Percentiles rank a stretch among this genome's conserved stretches.
Evolutionary conservation across 2,888 invertebrate genomes (phyloP).

Genomic region (Anagyrus pseudococci): DNA sequence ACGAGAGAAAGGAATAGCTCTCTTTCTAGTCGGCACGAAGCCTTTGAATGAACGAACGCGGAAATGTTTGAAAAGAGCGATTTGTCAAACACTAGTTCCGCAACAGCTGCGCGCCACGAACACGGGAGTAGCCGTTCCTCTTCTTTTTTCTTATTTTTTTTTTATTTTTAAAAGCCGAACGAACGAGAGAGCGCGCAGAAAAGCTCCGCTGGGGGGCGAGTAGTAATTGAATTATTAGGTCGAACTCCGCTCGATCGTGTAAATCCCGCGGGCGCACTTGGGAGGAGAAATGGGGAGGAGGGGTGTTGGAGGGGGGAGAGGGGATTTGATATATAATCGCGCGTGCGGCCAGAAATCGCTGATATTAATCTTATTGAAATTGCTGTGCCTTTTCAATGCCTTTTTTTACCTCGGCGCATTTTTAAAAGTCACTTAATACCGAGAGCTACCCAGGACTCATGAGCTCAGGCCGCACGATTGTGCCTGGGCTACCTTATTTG

Average conservation of each 20-base stretch:
- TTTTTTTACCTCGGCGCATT: background rate
- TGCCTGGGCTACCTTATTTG: too few relatives aligned
- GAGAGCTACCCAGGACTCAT: too few relatives aligned
- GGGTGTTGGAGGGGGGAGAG: too few relatives aligned
- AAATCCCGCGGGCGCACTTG: conserved; percentile 23
- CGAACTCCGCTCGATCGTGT: conserved; percentile 30
- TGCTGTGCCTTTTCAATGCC: conserved; percentile 21
- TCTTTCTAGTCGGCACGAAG: conserved; percentile 17
- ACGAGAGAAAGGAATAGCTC: background rate
- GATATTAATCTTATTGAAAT: conserved; percentile 35
- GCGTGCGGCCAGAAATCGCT: conserved; percentile 13
- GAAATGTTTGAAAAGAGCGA: conserved; percentile 46
- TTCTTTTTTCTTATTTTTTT: background rate
- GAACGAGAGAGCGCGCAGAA: conserved; percentile 10
- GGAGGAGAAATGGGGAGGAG: too few relatives aligned
- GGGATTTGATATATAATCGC: conserved; percentile 1
- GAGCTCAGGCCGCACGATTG: too few relatives aligned
- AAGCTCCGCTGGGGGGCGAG: conserved; percentile 38
- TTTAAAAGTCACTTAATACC: too few relatives aligned
- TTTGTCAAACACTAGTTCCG: conserved; percentile 50
- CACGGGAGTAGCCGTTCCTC: background rate
- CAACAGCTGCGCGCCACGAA: conserved; percentile 32
- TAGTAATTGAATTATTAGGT: conserved; percentile 40
- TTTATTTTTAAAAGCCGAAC: conserved; percentile 15
- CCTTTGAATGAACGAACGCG: conserved; percentile 24